phyloP scores from a whole-genome alignment of 2,888 invertebrate genomes.

The Cataglyphis albicans region DNA sequence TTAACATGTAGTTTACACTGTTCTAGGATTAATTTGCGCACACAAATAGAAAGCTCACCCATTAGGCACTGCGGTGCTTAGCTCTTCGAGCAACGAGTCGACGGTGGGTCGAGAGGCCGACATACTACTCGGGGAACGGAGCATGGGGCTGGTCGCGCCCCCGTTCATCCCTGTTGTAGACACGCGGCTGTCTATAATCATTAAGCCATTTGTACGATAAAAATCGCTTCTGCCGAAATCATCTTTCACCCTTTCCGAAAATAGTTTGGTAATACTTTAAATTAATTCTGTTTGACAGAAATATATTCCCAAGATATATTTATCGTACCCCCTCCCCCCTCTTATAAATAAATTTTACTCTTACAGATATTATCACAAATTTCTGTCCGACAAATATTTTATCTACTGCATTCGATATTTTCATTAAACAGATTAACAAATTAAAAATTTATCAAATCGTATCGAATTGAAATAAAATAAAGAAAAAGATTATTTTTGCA shows the following conservation, averaged over 20 bases:
- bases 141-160: slow-evolving; percentile 81
- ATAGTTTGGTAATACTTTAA: background rate
- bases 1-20: background rate
- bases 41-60: slow-evolving; percentile 87
- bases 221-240: background rate
- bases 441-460: background rate
- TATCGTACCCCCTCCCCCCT: background rate
- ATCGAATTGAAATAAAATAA: background rate
- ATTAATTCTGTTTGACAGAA: slow-evolving; percentile 2
- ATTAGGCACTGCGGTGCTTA: slow-evolving; percentile 92
- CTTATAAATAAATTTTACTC: background rate
- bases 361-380: background rate
- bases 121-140: slow-evolving; percentile 83
- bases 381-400: background rate
- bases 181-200: slow-evolving; percentile 77
- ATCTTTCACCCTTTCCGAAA: background rate
- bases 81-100: slow-evolving; percentile 95
- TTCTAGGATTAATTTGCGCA: slow-evolving; percentile 33
- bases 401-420: background rate
- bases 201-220: slow-evolving; percentile 10
- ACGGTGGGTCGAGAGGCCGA: slow-evolving; percentile 90
- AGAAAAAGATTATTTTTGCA: background rate
- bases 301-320: background rate
- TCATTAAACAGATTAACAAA: background rate
- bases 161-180: slow-evolving; percentile 77